These are phyloP conservation scores for Brienomyrus longianalis DNA, from an alignment of 2,113 vertebrate genomes.

Conservation along the genomic window DNA sequence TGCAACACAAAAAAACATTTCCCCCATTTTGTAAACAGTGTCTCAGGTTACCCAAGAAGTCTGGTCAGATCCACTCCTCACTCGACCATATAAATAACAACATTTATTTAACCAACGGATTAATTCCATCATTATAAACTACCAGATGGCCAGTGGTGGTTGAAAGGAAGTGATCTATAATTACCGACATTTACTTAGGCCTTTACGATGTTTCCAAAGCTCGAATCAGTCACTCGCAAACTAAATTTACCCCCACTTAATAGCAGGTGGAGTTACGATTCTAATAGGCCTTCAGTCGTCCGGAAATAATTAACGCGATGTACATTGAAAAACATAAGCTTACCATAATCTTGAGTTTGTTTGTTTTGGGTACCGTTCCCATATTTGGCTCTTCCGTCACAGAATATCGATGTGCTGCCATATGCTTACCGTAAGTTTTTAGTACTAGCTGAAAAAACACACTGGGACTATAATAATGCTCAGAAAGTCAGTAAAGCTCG, in stretches of 20 bases:
- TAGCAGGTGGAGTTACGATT: neutral
- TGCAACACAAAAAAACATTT: constrained; percentile 14
- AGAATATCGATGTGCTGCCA: neutral
- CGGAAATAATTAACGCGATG: neutral
- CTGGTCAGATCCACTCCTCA: neutral
- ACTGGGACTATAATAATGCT: neutral
- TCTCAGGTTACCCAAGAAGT: constrained; percentile 13
- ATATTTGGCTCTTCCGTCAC: neutral
- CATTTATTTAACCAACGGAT: neutral
- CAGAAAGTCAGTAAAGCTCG: neutral
- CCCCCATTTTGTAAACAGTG: constrained; percentile 2
- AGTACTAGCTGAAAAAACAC: neutral
- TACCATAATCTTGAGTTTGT: neutral
- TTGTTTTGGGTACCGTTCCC: neutral
- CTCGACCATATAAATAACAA: neutral
- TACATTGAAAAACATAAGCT: neutral
- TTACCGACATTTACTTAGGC: neutral
- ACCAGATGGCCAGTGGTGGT: neutral
- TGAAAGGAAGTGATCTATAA: neutral
- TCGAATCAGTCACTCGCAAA: neutral
- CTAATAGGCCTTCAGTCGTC: neutral
- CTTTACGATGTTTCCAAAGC: neutral
- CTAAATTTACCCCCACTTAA: neutral
- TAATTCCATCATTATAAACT: neutral
- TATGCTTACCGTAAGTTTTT: neutral